Percentiles rank a stretch among this genome's conserved stretches.
Evolutionary conservation across 2,797 vertebrate species (phyloP).

Genomic region (Microctenopoma stevenorrisi): DNA sequence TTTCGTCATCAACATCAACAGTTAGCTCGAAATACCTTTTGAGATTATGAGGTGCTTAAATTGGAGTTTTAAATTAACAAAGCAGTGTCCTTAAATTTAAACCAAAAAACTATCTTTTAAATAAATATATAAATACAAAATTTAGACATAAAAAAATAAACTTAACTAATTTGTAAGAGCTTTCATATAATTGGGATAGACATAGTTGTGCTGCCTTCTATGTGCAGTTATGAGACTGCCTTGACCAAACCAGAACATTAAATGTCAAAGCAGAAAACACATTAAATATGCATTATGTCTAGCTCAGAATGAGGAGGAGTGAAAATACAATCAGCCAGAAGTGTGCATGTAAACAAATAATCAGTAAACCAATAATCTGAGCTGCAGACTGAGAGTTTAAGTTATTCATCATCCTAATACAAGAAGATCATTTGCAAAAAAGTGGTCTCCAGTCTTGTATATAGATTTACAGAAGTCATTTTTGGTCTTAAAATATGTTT

Average conservation of each 20-base stretch:
- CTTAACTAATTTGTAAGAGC: not conserved
- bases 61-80: too few species aligned
- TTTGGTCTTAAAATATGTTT: constrained; percentile 46
- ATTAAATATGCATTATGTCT: constrained; percentile 70
- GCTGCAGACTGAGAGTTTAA: constrained; percentile 44
- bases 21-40: too few species aligned
- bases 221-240: constrained; percentile 35
- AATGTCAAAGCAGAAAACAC: constrained; percentile 66
- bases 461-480: constrained; percentile 53
- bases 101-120: not conserved
- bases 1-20: too few species aligned
- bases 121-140: not conserved
- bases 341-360: constrained; percentile 68
- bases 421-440: constrained; percentile 60
- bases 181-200: constrained; percentile 11
- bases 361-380: constrained; percentile 64
- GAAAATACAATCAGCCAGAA: constrained; percentile 66
- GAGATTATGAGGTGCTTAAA: too few species aligned
- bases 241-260: constrained; percentile 57
- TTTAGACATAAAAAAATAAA: not conserved
- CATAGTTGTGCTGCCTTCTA: constrained; percentile 22
- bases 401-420: constrained; percentile 62
- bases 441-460: constrained; percentile 35
- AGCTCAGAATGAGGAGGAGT: constrained; percentile 59
- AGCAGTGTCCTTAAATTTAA: too few species aligned